These are phyloP conservation scores for Petrocephalus sullivani DNA, from an alignment of 2,797 vertebrate species.

Conservation along the genomic window DNA sequence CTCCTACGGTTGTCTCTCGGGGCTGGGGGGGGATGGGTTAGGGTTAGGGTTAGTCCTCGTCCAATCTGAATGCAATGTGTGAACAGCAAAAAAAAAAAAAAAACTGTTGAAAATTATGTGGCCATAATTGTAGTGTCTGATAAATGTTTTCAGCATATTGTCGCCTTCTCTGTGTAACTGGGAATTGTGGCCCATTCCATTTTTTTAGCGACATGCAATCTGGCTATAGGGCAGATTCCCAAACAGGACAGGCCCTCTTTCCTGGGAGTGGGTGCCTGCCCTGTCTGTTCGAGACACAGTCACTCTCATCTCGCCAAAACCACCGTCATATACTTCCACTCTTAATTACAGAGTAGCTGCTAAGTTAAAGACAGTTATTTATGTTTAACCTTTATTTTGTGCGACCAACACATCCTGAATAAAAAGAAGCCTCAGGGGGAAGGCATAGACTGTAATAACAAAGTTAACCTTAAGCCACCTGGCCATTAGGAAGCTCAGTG, in stretches of 20 bases:
- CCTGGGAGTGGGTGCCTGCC: background rate
- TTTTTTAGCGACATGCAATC: background rate
- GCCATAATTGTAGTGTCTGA: background rate
- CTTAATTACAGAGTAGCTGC: constrained; percentile 1
- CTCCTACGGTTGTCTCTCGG: background rate
- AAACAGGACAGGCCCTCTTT: background rate
- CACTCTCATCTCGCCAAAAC: background rate
- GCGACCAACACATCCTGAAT: background rate
- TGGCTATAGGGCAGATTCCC: background rate
- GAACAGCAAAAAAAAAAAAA: background rate
- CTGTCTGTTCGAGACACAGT: background rate
- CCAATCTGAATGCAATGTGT: constrained; percentile 17
- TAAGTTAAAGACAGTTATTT: constrained; percentile 5
- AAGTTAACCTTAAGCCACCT: background rate
- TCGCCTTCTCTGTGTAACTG: background rate
- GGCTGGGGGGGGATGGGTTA: background rate
- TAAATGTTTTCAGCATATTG: background rate
- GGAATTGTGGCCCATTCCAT: background rate
- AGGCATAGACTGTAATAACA: background rate
- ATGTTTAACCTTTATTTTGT: constrained; percentile 1
- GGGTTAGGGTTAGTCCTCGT: background rate
- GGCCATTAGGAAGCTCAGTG: background rate
- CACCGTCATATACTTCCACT: background rate
- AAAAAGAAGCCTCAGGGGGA: background rate
- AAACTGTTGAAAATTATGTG: background rate